Percentiles rank a stretch among this genome's conserved stretches.
phyloP scores from a whole-genome alignment of 2,888 invertebrate species.

The Azorinus chamasolen region DNA sequence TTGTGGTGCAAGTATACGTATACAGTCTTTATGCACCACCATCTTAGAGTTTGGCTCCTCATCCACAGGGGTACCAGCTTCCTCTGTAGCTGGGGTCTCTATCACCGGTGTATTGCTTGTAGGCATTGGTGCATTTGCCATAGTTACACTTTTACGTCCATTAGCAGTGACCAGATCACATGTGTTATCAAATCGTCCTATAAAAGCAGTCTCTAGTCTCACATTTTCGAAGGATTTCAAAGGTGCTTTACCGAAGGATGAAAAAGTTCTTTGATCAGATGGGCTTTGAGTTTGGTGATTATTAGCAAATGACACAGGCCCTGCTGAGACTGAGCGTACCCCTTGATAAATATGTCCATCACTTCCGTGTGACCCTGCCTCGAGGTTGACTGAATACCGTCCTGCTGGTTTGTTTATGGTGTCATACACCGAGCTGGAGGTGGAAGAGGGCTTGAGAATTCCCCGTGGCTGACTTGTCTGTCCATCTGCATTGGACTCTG shows the following conservation, averaged over 20 bases:
- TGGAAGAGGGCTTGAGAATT: slow-evolving; percentile 74
- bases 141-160: slow-evolving; percentile 64
- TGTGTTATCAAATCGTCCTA: slow-evolving; percentile 62
- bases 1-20: slow-evolving; percentile 66
- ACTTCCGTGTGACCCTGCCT: slow-evolving; percentile 25
- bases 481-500: slow-evolving; percentile 63
- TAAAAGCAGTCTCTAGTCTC: slow-evolving; percentile 73
- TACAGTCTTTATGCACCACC: slow-evolving; percentile 60
- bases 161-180: slow-evolving; percentile 38
- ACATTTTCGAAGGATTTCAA: slow-evolving; percentile 65
- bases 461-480: slow-evolving; percentile 66
- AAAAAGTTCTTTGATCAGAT: slow-evolving; percentile 24
- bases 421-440: slow-evolving; percentile 73
- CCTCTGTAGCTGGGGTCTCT: slow-evolving; percentile 22
- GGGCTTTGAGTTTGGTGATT: slow-evolving; percentile 22
- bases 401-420: slow-evolving; percentile 45
- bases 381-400: slow-evolving; percentile 33
- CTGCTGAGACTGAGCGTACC: slow-evolving; percentile 54
- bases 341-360: slow-evolving; percentile 40
- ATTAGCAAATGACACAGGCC: slow-evolving; percentile 40
- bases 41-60: slow-evolving; percentile 26
- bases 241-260: slow-evolving; percentile 57
- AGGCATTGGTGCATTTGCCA: slow-evolving; percentile 28
- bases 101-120: slow-evolving; percentile 37
- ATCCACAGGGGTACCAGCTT: slow-evolving; percentile 40